phyloP scores from a whole-genome alignment of 1,140 invertebrate genomes.

The Scaptomyza hsui region DNA sequence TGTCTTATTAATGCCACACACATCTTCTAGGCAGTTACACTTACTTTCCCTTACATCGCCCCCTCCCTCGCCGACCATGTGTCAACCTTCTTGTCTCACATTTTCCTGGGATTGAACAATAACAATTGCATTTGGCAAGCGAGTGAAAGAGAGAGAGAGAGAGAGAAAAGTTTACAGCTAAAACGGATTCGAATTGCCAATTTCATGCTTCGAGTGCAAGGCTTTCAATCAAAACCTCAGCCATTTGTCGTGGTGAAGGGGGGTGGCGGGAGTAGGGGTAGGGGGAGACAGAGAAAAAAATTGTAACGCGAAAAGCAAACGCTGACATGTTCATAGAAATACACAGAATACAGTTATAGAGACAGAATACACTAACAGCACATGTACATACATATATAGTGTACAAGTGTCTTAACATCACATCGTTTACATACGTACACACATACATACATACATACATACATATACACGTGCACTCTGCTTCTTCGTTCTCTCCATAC shows the following conservation, averaged over 20 bases:
- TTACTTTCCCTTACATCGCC: no score
- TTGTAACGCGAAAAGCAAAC: slow-evolving; percentile 1
- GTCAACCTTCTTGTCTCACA: no score
- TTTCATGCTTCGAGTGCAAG: slow-evolving; percentile 73
- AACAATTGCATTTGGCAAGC: slow-evolving; percentile 22
- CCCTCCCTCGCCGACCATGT: no score
- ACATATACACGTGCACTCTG: not conserved
- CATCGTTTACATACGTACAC: no score
- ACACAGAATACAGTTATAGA: slow-evolving; percentile 6
- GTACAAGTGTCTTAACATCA: slow-evolving; percentile 30
- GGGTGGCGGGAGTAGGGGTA: not conserved
- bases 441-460: not conserved
- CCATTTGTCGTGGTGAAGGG: not conserved
- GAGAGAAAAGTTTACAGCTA: slow-evolving; percentile 71
- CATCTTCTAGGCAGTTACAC: not conserved
- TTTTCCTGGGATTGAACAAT: not conserved
- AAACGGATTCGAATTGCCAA: slow-evolving; percentile 76
- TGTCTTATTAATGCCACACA: slow-evolving; percentile 43
- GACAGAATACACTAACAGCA: not conserved
- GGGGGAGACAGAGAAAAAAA: not conserved
- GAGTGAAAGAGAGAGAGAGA: not conserved
- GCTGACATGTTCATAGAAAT: slow-evolving; percentile 42
- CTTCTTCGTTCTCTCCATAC: not conserved
- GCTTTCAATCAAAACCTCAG: slow-evolving; percentile 50
- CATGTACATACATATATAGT: no score